phyloP scores from a whole-genome alignment of 2,797 vertebrate genomes.

The Parambassis ranga region DNA sequence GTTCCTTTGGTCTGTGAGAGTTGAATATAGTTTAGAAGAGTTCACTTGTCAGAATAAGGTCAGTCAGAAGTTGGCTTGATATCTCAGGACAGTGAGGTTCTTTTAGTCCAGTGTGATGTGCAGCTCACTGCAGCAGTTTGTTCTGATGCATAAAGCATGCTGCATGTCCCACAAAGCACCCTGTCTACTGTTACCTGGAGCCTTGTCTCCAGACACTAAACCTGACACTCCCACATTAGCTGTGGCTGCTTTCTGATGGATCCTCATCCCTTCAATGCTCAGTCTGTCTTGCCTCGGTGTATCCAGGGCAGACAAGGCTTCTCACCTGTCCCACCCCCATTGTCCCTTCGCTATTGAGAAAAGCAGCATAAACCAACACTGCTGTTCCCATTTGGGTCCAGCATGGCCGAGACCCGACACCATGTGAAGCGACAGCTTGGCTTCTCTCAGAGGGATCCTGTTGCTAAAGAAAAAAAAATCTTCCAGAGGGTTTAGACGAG shows the following conservation, averaged over 20 bases:
- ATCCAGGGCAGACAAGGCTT: conserved; percentile 31
- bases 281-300: conserved; percentile 39
- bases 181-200: conserved; percentile 39
- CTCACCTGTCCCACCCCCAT: conserved; percentile 53
- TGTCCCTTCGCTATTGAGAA: conserved; percentile 51
- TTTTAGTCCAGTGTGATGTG: not conserved
- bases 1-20: not conserved
- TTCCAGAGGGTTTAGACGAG: no score
- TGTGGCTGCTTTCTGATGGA: conserved; percentile 11
- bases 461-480: conserved; percentile 48
- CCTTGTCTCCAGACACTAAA: conserved; percentile 16
- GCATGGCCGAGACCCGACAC: conserved; percentile 67
- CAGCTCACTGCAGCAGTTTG: conserved; percentile 22
- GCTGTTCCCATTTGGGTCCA: conserved; percentile 55
- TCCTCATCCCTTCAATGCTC: conserved; percentile 48
- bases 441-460: conserved; percentile 75
- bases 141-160: conserved; percentile 37
- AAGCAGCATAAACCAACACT: conserved; percentile 62
- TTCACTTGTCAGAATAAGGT: conserved; percentile 1
- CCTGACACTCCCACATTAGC: conserved; percentile 10
- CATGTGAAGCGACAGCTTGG: conserved; percentile 72
- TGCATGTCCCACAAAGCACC: conserved; percentile 35
- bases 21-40: not conserved
- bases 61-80: not conserved
- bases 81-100: not conserved